phyloP scores from a whole-genome alignment of 1,140 invertebrate species.

The Drosophila lacteicornis region DNA sequence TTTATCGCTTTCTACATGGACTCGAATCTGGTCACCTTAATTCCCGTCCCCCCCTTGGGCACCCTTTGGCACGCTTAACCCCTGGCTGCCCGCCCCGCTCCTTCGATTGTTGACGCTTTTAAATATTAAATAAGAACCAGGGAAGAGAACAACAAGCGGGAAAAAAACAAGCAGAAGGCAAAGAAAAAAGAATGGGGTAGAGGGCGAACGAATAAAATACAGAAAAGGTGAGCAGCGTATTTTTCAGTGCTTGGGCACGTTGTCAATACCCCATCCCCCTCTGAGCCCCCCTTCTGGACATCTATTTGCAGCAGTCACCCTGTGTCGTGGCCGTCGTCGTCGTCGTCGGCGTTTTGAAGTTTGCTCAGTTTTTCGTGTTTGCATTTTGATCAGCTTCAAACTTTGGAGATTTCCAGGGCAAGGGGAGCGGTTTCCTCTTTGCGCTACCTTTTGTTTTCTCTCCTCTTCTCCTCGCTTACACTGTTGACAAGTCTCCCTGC shows the following conservation, averaged over 20 bases:
- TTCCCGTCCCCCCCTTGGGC: not conserved
- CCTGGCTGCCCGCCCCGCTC: not conserved
- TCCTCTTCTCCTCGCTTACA: constrained; percentile 10
- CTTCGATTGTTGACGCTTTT: constrained; percentile 65
- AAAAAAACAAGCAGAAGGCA: constrained; percentile 28
- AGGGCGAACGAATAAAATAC: not conserved
- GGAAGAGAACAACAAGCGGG: constrained; percentile 25
- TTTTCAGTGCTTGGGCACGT: constrained; percentile 62
- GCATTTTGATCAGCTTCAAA: constrained; percentile 48
- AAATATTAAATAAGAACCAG: constrained; percentile 68
- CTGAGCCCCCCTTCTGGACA: not conserved
- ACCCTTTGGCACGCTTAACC: not conserved
- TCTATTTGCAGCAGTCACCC: constrained; percentile 19
- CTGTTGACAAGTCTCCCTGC: constrained; percentile 35
- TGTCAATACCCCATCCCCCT: constrained; percentile 20
- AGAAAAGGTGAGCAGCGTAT: constrained; percentile 19
- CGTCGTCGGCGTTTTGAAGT: constrained; percentile 51
- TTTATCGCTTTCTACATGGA: constrained; percentile 67
- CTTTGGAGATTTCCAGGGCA: constrained; percentile 11
- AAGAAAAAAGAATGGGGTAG: not conserved
- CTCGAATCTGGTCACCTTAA: constrained; percentile 62
- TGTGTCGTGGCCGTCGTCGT: constrained; percentile 15
- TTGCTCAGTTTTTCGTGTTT: constrained; percentile 57
- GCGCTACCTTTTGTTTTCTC: constrained; percentile 16
- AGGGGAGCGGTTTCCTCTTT: constrained; percentile 4